Percentiles rank a stretch among this genome's conserved stretches.
Evolutionary conservation across 2,113 vertebrate species (phyloP).

Genomic region (Empidonax traillii): DNA sequence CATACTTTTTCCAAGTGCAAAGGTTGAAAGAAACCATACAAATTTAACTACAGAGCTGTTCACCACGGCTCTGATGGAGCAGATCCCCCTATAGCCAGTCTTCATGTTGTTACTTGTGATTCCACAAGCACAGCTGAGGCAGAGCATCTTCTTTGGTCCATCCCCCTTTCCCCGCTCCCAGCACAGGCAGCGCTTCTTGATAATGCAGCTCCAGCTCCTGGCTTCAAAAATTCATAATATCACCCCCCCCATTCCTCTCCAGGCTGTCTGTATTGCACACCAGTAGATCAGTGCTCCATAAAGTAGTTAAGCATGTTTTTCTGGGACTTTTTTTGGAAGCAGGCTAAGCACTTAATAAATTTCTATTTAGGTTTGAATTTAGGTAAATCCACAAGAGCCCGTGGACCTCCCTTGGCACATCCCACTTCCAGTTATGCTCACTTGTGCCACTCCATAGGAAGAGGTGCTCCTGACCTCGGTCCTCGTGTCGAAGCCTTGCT

Average conservation of each 20-base stretch:
- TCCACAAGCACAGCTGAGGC: not conserved
- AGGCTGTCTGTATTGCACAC: not conserved
- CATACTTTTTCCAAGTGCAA: not conserved
- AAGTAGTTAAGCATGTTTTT: not conserved
- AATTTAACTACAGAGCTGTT: not conserved
- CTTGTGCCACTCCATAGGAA: rapidly evolving
- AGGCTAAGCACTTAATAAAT: not conserved
- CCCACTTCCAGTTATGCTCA: not conserved
- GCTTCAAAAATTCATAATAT: not conserved
- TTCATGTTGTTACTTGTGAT: not conserved
- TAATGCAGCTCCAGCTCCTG: not conserved
- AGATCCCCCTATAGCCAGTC: not conserved
- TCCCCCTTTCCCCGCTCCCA: not conserved
- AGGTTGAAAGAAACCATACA: not conserved
- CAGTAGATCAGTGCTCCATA: not conserved
- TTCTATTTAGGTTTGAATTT: not conserved
- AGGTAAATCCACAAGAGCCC: not conserved
- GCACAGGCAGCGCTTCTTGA: not conserved
- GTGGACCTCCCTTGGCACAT: not conserved
- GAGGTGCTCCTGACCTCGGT: not conserved
- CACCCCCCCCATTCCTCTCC: not conserved
- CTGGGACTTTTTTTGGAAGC: not conserved
- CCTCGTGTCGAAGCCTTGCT: not conserved
- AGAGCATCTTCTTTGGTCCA: not conserved
- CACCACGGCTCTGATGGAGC: not conserved